These are phyloP conservation scores for Bombus breviceps DNA, from an alignment of 1,140 invertebrate genomes.

Conservation along the genomic window DNA sequence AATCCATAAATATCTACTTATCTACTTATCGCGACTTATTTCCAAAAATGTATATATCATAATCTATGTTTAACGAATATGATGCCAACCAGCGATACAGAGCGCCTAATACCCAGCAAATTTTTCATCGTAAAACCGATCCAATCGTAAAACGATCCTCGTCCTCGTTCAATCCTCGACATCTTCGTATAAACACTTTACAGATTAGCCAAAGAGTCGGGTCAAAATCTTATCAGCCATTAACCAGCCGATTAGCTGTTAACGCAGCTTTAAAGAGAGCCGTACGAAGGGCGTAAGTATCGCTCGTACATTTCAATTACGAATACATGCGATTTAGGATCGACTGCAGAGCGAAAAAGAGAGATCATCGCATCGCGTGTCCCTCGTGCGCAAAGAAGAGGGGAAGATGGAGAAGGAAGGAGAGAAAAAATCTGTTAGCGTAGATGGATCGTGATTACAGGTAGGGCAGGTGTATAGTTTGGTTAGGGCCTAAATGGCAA, in stretches of 20 bases:
- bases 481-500: constrained; percentile 66
- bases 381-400: not conserved
- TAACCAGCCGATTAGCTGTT: not conserved
- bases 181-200: accelerated
- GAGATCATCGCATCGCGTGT: constrained; percentile 1
- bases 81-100: no score
- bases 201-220: not conserved
- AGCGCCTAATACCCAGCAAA: not conserved
- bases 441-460: constrained; percentile 60
- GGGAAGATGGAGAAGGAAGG: constrained; percentile 1
- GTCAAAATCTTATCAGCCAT: not conserved
- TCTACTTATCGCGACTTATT: no score
- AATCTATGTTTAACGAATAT: not conserved
- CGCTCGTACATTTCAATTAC: constrained; percentile 39
- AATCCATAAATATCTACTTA: no score
- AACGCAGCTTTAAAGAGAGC: not conserved
- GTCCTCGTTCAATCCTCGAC: not conserved
- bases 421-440: constrained; percentile 62
- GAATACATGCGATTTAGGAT: constrained; percentile 6
- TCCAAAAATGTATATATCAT: no score
- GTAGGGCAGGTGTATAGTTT: constrained; percentile 70
- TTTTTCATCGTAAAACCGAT: not conserved
- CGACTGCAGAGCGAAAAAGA: not conserved
- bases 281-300: constrained; percentile 14
- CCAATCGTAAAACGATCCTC: not conserved